A percentile compares a stretch with the other conserved stretches of the same genome.
These are phyloP conservation scores for Ditylenchus weischeri DNA, from an alignment of 2,888 invertebrate species.

Conservation along the genomic window DNA sequence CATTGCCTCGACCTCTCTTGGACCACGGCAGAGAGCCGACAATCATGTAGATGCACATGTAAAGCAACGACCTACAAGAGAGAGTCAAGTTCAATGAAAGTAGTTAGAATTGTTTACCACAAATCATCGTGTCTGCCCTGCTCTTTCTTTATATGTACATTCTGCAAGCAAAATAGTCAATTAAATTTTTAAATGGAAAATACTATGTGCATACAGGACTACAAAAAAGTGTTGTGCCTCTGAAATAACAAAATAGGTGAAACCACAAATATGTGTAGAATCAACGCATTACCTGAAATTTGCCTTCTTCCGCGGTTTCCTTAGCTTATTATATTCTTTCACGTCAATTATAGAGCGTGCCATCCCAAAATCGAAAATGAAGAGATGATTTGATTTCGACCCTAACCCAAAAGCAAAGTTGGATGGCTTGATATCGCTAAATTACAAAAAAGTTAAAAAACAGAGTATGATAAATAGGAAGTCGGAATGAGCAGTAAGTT, in stretches of 20 bases:
- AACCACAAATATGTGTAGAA: too few species aligned
- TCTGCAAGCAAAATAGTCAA: not conserved
- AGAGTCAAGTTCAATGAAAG: not conserved
- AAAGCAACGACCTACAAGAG: slow-evolving; percentile 11
- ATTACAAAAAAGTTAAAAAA: too few species aligned
- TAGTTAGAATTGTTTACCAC: slow-evolving; percentile 5
- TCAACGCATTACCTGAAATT: too few species aligned
- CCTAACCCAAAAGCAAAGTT: slow-evolving; percentile 11
- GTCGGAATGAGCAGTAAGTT: too few species aligned
- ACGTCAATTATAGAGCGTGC: slow-evolving; percentile 3
- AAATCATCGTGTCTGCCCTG: slow-evolving; percentile 16
- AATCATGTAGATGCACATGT: slow-evolving; percentile 13
- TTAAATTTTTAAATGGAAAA: too few species aligned
- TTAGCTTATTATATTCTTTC: not conserved
- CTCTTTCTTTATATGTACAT: slow-evolving; percentile 5
- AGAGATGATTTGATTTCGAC: not conserved
- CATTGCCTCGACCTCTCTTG: not conserved
- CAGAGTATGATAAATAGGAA: too few species aligned
- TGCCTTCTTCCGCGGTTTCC: not conserved
- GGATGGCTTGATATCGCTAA: slow-evolving; percentile 12
- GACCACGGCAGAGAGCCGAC: slow-evolving; percentile 9
- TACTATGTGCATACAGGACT: not conserved
- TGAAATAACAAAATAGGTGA: too few species aligned
- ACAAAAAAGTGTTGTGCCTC: slow-evolving; percentile 8
- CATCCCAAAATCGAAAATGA: slow-evolving; percentile 14